Evolutionary conservation across 2,797 vertebrate species (phyloP).

Genomic region (Protonibea diacanthus): DNA sequence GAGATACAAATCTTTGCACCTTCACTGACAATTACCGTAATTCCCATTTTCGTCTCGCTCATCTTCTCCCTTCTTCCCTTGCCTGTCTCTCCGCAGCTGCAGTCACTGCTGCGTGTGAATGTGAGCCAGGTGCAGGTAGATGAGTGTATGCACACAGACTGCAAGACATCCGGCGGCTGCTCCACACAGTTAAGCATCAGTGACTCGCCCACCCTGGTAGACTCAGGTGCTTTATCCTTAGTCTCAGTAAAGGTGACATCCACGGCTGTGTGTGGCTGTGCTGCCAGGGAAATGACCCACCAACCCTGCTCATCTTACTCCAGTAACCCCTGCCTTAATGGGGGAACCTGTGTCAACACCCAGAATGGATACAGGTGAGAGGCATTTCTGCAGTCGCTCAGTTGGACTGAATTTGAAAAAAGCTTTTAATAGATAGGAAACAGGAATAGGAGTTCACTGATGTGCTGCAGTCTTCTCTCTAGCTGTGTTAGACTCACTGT

Average conservation of each 20-base stretch:
- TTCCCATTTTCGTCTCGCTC: conserved; percentile 23
- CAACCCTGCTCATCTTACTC: conserved; percentile 86
- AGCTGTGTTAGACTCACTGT: conserved; percentile 12
- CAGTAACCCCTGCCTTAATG: conserved; percentile 88
- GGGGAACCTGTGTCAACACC: conserved; percentile 88
- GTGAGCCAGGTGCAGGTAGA: conserved; percentile 89
- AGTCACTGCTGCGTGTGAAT: conserved; percentile 84
- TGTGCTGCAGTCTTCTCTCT: conserved; percentile 23
- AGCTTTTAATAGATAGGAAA: conserved; percentile 20
- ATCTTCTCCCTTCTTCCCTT: conserved; percentile 17
- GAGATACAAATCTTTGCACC: conserved; percentile 37
- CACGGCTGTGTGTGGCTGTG: conserved; percentile 82
- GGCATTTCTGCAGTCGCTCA: conserved; percentile 3
- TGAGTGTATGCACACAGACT: conserved; percentile 85
- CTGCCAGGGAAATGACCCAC: conserved; percentile 83
- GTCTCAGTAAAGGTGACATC: conserved; percentile 84
- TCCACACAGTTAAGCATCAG: conserved; percentile 79
- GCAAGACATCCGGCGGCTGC: conserved; percentile 81
- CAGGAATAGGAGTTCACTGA: conserved; percentile 14
- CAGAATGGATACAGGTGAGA: conserved; percentile 91
- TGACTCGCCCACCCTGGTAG: conserved; percentile 83
- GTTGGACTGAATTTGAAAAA: background rate
- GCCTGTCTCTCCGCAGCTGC: conserved; percentile 80
- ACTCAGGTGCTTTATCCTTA: conserved; percentile 85
- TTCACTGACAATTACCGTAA: conserved; percentile 36